Percentiles rank a stretch among this genome's conserved stretches.
Evolutionary conservation across 64 coral and sea anemone species (phyloP).

Genomic region (Trachythela sp.): DNA sequence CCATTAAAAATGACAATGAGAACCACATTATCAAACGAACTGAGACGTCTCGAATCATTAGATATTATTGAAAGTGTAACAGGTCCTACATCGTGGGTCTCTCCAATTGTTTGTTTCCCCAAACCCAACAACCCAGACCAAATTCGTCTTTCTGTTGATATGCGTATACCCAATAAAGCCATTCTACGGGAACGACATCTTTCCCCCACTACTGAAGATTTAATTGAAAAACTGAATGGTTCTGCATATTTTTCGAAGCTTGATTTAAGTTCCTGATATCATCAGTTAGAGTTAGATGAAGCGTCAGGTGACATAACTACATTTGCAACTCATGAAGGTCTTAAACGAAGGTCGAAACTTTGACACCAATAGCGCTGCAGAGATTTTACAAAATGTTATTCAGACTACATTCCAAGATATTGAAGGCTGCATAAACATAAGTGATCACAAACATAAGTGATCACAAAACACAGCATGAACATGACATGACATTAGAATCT

Average conservation of each 20-base stretch:
- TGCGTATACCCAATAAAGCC: conserved; percentile 1
- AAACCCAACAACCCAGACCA: neutral
- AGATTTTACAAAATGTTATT: no score
- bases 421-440: no score
- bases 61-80: conserved; percentile 9
- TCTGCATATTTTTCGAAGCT: neutral
- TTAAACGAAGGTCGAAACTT: neutral
- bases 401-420: no score
- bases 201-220: neutral
- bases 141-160: neutral
- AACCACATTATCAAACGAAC: neutral
- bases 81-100: conserved; percentile 13
- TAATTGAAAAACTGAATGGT: conserved; percentile 1
- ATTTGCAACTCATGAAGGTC: conserved; percentile 1
- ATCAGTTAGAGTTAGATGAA: conserved; percentile 3
- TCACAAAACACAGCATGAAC: neutral
- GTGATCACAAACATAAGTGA: no score
- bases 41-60: conserved; percentile 13
- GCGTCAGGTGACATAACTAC: conserved; percentile 4
- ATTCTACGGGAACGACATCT: neutral
- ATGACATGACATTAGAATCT: neutral
- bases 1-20: conserved; percentile 4
- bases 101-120: conserved; percentile 19
- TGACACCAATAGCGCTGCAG: neutral
- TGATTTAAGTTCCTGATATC: conserved; percentile 13